Conservation (phyloP, 2,113 vertebrate genomes). For the Ictalurus furcatus region DNA sequence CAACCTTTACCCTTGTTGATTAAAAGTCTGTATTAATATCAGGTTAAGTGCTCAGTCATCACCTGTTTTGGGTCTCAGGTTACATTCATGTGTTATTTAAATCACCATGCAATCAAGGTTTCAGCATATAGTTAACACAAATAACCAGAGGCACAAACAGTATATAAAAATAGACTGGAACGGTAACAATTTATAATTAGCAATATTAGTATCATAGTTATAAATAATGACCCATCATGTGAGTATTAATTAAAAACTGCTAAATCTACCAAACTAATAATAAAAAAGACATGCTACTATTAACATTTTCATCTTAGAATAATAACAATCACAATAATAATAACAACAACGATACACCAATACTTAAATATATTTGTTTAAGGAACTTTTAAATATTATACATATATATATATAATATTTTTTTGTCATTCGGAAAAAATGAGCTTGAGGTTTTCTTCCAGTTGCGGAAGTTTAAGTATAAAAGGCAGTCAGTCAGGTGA, state of each 20-base stretch:
- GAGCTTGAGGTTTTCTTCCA: background rate
- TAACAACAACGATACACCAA: background rate
- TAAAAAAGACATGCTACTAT: background rate
- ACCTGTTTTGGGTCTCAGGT: conserved; percentile 1
- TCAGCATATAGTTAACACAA: background rate
- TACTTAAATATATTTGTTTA: background rate
- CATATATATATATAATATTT: too few species aligned
- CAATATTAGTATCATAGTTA: background rate
- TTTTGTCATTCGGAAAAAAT: background rate
- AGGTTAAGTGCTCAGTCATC: conserved; percentile 13
- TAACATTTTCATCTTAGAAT: background rate
- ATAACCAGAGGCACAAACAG: background rate
- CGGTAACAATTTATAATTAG: background rate
- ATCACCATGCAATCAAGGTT: background rate
- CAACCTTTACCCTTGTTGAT: background rate
- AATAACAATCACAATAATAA: background rate
- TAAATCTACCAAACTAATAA: background rate
- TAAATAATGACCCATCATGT: background rate
- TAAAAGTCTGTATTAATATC: background rate
- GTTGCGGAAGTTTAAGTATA: background rate
- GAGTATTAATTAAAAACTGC: background rate
- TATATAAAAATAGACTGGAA: background rate
- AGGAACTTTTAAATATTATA: too few species aligned
- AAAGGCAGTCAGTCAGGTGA: background rate
- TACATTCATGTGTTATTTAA: background rate